phyloP scores from a whole-genome alignment of 2,797 vertebrate species.

The Mormyrus hasselquistii region DNA sequence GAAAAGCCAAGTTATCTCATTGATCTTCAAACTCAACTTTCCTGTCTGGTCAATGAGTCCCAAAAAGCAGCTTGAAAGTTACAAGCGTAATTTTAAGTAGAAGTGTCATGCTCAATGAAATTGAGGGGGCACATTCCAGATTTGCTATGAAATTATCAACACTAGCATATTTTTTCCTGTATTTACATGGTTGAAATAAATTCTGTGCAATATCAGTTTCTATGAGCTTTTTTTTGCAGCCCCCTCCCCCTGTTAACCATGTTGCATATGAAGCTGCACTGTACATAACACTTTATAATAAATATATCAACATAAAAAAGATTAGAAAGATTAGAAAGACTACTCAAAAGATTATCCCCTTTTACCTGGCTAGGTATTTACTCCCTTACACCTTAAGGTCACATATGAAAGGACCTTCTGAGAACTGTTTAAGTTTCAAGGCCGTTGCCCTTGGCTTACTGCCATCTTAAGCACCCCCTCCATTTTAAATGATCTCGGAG shows the following conservation, averaged over 20 bases:
- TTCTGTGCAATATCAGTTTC: not conserved
- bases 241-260: no score
- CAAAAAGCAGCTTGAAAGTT: not conserved
- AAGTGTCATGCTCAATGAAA: not conserved
- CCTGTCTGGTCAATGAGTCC: not conserved
- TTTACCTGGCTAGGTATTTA: not conserved
- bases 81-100: not conserved
- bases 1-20: not conserved
- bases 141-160: not conserved
- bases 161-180: not conserved
- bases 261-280: not conserved
- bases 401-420: not conserved
- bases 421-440: not conserved
- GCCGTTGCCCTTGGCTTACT: not conserved
- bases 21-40: not conserved
- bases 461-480: not conserved
- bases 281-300: not conserved
- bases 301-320: not conserved
- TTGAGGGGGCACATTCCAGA: not conserved
- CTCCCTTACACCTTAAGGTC: not conserved
- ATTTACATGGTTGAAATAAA: not conserved
- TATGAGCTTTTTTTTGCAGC: not conserved
- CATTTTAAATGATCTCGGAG: not conserved
- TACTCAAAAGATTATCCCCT: not conserved
- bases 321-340: not conserved